Base-by-base conservation (phyloP, 2,797 vertebrate species). In the Steatocranus sp. region DNA sequence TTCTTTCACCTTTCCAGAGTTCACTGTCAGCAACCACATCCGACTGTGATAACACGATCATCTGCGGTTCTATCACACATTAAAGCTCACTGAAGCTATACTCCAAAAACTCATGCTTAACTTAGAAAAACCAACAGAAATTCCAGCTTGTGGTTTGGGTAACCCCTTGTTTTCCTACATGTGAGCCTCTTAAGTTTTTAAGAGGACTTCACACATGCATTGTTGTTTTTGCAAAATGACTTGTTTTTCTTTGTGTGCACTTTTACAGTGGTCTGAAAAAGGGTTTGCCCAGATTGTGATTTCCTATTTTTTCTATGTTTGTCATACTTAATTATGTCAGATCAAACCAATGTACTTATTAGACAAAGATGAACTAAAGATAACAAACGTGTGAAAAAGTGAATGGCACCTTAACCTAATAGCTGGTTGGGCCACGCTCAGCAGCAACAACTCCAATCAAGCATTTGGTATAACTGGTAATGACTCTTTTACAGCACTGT, bases 1-100 rank as follows among this genome's bases (percentile, higher is more conserved):
- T 80, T 86, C 84, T 84, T 87, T 82, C 89, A 91, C 90, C 91
- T 92, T 92, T 91, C 81, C 87, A 79, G 12, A 48, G 85, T 85
- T 80, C 58, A 49, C 82, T 86, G 84, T 83, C 63, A 56, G 17
- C 54, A 34, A 86, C 82, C 79, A 50, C 74, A 48, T 90, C 70
- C 61, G 3, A 83, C 81, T 77, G 20, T 76, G 53, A 76, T 58
- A 25, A 89, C 77, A 75, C 63, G 41, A 81, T 84, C 32, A 32
- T 51, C 18, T 3, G 3, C 3, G 27, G 66, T 76, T 84, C 41
- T 66, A 66, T 76, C 30, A 15, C 73, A 76, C 27, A 81, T 51
- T 36, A 27, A 48, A 74, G 48, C 70, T 56, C 11, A 6, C 51
- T 36, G 48, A 86, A 61, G 73, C 46, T 25, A 15, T 46, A 51